phyloP scores from a whole-genome alignment of 2,888 invertebrate species.

The Aleiodes alternator region DNA sequence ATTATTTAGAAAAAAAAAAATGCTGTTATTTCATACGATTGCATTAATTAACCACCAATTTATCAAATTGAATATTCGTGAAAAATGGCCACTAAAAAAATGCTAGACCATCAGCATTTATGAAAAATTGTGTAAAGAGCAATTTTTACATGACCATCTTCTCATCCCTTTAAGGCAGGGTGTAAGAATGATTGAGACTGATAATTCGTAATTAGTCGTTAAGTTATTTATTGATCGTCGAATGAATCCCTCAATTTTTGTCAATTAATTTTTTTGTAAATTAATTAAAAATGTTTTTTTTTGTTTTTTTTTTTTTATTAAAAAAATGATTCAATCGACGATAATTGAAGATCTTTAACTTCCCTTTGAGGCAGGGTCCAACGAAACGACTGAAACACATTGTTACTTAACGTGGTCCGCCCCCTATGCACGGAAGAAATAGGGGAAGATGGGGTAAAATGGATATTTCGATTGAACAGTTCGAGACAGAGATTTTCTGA shows the following conservation, averaged over 20 bases:
- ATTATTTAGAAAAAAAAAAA: background rate
- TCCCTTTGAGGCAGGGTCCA: constrained; percentile 70
- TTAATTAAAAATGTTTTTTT: too few relatives aligned
- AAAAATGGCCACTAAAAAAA: constrained; percentile 57
- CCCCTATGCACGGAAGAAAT: constrained; percentile 42
- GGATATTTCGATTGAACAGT: too few relatives aligned
- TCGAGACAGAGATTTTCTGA: too few relatives aligned
- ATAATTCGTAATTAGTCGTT: constrained; percentile 67
- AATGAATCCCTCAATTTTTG: constrained; percentile 10
- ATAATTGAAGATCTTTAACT: constrained; percentile 60
- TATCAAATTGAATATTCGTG: constrained; percentile 22
- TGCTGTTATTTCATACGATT: constrained; percentile 7
- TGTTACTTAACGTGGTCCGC: constrained; percentile 55
- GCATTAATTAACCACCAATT: constrained; percentile 11
- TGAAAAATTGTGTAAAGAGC: constrained; percentile 61
- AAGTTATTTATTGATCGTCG: constrained; percentile 64
- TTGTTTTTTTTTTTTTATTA: constrained; percentile 11
- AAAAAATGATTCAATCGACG: constrained; percentile 46
- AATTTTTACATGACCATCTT: constrained; percentile 69
- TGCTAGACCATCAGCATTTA: constrained; percentile 12
- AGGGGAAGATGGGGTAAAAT: too few relatives aligned
- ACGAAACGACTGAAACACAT: constrained; percentile 62
- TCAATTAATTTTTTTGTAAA: too few relatives aligned
- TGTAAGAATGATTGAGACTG: constrained; percentile 70
- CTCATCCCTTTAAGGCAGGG: constrained; percentile 69